Conservation (phyloP, 1,140 invertebrate species). For the Nasonia longicornis region DNA sequence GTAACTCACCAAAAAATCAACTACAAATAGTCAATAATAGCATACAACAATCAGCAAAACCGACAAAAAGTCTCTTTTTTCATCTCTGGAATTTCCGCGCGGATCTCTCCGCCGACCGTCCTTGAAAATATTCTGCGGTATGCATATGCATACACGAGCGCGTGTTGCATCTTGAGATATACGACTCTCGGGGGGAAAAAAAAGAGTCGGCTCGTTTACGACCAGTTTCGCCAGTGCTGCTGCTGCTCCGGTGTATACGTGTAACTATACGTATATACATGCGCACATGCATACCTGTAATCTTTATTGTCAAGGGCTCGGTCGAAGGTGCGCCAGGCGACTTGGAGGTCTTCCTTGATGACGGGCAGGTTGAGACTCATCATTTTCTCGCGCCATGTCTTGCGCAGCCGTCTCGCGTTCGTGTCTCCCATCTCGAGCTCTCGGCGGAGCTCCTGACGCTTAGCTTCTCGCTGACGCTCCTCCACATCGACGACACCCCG, state of each 20-base stretch:
- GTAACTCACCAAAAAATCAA: too few relatives aligned
- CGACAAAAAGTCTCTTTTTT: neutral
- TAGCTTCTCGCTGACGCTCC: neutral
- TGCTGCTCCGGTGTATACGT: too few relatives aligned
- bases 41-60: neutral
- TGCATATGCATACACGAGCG: neutral
- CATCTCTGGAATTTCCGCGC: neutral
- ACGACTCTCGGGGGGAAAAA: neutral
- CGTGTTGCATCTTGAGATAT: too few relatives aligned
- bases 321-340: constrained; percentile 58
- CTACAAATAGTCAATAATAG: too few relatives aligned
- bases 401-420: neutral
- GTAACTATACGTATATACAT: neutral
- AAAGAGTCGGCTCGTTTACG: neutral
- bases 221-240: neutral
- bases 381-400: constrained; percentile 54
- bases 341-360: constrained; percentile 54
- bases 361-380: constrained; percentile 53
- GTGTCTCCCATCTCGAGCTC: constrained; percentile 11
- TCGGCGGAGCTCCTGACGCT: neutral
- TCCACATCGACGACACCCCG: neutral
- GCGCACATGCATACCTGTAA: constrained; percentile 52
- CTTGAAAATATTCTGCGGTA: too few relatives aligned
- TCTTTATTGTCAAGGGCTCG: constrained; percentile 61
- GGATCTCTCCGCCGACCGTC: too few relatives aligned